Base-by-base conservation (phyloP, 92 coral and sea anemone species). In the Porites cylindrica region DNA sequence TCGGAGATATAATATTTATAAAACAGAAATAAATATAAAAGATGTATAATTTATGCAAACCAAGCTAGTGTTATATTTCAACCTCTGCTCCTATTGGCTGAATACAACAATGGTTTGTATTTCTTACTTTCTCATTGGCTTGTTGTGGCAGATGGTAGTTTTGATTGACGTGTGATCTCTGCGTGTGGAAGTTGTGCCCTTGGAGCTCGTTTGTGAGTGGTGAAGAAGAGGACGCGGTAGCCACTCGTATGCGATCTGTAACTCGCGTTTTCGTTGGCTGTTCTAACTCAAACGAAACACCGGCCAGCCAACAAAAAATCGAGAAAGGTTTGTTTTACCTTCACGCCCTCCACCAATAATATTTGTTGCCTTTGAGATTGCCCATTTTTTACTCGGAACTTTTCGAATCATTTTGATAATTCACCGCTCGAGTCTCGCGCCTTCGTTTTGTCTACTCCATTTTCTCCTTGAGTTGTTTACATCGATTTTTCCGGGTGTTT, bases 321-420 rank as follows among this genome's bases (percentile, higher is more conserved):
- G 98, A 93, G 95, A 93, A 95, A 96, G 99, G 98, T 97, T 97
- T 97, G 99, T 97, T 97, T 93, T 97, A 94, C 94, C 97, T 91
- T 91, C 95, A 97, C 97, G 97, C 95, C 97, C 99, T 97, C 98
- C 99, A 94, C 95, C 99, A 97, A 97, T 95, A 84, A 91, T 85
- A 96, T 93, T 92, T 92, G 95, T 92, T 91, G 94, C 88, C 92
- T 86, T 91, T 82, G 92, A 92, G 94, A 94, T 91, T 84, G 93
- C 75, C 79, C 90, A 63, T 75, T 64, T 82, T 82, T 52, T 50
- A 76, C 81, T 73, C 60, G 68, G 58, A 81, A 80, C 56, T 67
- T 82, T 75, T 88, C 80, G 86, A 81, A 73, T 59, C 80, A 74
- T 83, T 83, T 83, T 80, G 87, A 63, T 72, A 76, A 66, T 74